These are phyloP conservation scores for Eupithecia pulchellata DNA, from an alignment of 2,888 invertebrate species.

Conservation along the genomic window DNA sequence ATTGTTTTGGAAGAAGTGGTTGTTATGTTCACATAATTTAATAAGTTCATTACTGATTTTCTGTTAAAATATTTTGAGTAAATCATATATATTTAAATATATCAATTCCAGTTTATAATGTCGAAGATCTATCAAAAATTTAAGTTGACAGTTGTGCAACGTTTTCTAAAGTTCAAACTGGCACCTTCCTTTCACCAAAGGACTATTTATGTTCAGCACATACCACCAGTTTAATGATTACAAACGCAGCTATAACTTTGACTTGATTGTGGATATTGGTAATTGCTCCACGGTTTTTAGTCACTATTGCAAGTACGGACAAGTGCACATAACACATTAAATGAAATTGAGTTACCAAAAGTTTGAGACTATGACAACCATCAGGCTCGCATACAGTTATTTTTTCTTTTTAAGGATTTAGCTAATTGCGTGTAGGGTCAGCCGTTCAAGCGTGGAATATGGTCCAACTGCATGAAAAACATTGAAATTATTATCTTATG, in stretches of 20 bases:
- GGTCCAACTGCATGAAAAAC: too few species aligned
- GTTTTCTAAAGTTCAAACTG: conserved; percentile 35
- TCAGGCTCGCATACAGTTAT: not conserved
- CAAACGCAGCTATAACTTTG: not conserved
- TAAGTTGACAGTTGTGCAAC: conserved; percentile 31
- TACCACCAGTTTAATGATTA: not conserved
- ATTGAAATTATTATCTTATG: not conserved
- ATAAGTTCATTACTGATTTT: not conserved
- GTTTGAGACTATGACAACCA: not conserved
- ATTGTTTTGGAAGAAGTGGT: not conserved
- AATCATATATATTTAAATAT: not conserved
- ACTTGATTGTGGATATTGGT: not conserved
- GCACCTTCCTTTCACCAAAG: conserved; percentile 36
- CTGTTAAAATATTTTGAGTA: not conserved
- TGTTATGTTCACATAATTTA: not conserved
- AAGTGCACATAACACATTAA: not conserved
- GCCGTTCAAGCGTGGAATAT: not conserved
- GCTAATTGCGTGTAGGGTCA: not conserved
- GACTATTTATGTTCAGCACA: conserved; percentile 6
- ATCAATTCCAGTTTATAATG: not conserved
- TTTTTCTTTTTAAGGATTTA: not conserved
- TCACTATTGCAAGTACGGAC: not conserved
- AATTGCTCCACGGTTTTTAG: not conserved
- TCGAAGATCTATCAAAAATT: conserved; percentile 12
- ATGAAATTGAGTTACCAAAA: not conserved